Percentiles rank a stretch among this genome's conserved stretches.
Conservation (phyloP, 1,140 invertebrate species). For the Drosophila tani region DNA sequence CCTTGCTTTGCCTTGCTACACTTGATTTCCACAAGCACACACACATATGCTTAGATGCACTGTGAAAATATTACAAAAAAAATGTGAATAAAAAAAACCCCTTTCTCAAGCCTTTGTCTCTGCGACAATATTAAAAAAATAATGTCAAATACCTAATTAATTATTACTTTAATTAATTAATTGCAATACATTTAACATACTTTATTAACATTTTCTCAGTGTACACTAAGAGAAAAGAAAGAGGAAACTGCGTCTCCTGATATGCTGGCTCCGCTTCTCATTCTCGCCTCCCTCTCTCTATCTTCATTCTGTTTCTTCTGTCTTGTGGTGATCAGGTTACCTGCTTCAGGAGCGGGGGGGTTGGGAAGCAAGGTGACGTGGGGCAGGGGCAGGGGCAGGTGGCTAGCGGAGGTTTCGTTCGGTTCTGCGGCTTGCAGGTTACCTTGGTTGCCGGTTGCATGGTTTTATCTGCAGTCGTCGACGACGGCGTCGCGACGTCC, state of each 20-base stretch:
- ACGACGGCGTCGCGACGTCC: constrained; percentile 18
- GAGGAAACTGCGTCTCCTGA: constrained; percentile 55
- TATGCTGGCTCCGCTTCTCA: constrained; percentile 60
- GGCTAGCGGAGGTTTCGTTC: constrained; percentile 50
- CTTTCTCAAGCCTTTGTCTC: too few species aligned
- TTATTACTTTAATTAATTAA: not conserved
- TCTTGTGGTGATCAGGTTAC: constrained; percentile 74
- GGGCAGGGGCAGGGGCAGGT: constrained; percentile 54
- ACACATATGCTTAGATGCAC: constrained; percentile 5
- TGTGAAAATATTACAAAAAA: not conserved
- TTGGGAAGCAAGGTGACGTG: not conserved
- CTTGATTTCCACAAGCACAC: constrained; percentile 74
- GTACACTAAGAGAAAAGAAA: constrained; percentile 4
- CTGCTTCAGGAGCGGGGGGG: constrained; percentile 22
- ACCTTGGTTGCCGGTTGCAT: constrained; percentile 68
- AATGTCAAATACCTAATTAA: not conserved
- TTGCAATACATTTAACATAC: too few species aligned
- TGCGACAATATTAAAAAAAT: not conserved
- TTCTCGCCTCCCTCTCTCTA: constrained; percentile 6
- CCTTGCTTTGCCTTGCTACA: constrained; percentile 65
- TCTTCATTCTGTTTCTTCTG: constrained; percentile 37
- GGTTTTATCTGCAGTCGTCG: constrained; percentile 63
- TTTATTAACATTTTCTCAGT: not conserved
- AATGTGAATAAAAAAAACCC: not conserved
- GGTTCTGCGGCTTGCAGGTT: constrained; percentile 38